Evolutionary conservation across 2,113 vertebrate species (phyloP), one percentile per base, ranked within the genome.

Genomic region (Tricholaema leucomelas): DNA sequence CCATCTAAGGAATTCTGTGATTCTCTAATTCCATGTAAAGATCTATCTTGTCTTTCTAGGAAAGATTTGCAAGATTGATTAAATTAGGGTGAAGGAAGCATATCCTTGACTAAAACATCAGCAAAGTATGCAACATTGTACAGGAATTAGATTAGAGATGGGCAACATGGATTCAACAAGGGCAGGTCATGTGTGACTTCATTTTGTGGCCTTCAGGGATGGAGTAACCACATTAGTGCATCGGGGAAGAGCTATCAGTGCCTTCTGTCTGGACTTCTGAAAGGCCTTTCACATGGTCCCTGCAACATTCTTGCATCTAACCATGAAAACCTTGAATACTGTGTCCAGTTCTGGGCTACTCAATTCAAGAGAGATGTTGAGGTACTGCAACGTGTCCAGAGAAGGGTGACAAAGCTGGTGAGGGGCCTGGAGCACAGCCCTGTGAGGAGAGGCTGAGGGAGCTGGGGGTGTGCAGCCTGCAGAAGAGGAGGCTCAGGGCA

Each of bases 101-200:
- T 52, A 65, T 72, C 15, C 33, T 79, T 84, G 81, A 54, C 27
- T 69, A 69, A 89, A 92, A 56, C 13, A 79, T 27, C 30, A 69
- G 6, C 15, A 44, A 81, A 15, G 3, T 63, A 19, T 56, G 54
- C 54, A 88, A 10, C 16, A 50, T 56, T 81, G 78, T 76, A 38
- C 18, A 61, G n/a, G 65, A 78, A 59, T 76, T n/a, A 50, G 38
- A 12, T 36, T 36, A 48, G 38, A 73, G 30, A 6, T 72, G 25
- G 28, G 44, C n/a, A 65, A 5, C 31, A 28, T 64, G 80, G 28
- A 38, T 69, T 88, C 63, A 44, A 27, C 54, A 63, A 61, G 20
- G 35, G 13, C n/a, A n/a, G n/a, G n/a, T n/a, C n/a, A n/a, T n/a
- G 38, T 5, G 2, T 1, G 1, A 23, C 36, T 67, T 15, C n/a